phyloP scores from a whole-genome alignment of 2,113 vertebrate genomes.

The Lamprotornis superbus region DNA sequence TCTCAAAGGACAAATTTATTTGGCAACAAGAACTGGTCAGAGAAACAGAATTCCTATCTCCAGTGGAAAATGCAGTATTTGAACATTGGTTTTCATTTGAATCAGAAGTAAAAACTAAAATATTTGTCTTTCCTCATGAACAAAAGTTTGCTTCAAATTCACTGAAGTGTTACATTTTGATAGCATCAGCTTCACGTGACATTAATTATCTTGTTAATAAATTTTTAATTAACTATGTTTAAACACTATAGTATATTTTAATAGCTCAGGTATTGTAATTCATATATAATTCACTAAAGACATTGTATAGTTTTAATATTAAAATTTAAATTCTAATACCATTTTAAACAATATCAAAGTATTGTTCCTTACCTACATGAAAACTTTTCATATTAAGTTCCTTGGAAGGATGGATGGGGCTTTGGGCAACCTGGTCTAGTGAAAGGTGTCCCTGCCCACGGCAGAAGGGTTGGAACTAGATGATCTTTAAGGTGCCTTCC shows the following conservation, averaged over 20 bases:
- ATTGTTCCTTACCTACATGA: neutral
- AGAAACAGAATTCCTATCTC: neutral
- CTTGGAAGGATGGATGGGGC: neutral
- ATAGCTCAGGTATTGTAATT: neutral
- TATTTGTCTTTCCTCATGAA: neutral
- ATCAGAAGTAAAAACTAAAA: neutral
- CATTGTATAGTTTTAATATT: neutral
- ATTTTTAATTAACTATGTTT: neutral
- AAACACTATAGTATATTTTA: neutral
- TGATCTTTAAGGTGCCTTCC: neutral
- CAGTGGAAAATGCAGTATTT: slow-evolving; percentile 8
- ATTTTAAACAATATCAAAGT: neutral
- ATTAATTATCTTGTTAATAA: slow-evolving; percentile 41
- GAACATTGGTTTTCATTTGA: slow-evolving; percentile 20
- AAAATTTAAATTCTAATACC: neutral
- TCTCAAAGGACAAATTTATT: neutral
- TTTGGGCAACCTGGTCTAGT: neutral
- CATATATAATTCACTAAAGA: neutral
- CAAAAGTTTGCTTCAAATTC: slow-evolving; percentile 28
- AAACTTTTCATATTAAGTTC: neutral
- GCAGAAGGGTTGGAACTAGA: fast-evolving
- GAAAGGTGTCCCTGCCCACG: neutral
- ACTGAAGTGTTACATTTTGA: slow-evolving; percentile 50
- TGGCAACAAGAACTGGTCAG: neutral
- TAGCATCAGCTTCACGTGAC: neutral